Conservation (phyloP, 2,113 vertebrate genomes). For the Falco punctatus region DNA sequence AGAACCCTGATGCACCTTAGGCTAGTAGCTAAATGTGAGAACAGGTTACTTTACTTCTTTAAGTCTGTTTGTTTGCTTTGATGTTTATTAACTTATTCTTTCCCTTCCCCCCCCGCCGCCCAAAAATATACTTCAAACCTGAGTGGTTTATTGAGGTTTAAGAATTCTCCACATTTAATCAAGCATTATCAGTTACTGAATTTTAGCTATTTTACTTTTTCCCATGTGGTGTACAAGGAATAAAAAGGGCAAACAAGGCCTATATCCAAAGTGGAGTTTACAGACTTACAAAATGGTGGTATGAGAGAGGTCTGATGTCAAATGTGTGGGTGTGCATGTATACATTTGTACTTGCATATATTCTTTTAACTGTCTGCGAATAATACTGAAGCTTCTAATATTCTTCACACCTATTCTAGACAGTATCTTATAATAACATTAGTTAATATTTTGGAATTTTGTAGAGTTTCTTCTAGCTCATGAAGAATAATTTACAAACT, state of each 20-base stretch:
- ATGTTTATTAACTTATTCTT: not conserved
- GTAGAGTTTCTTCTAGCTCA: not conserved
- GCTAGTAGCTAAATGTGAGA: not conserved
- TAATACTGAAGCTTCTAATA: not conserved
- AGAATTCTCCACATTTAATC: not conserved
- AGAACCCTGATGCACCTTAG: not conserved
- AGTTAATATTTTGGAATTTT: not conserved
- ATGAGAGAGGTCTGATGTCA: not conserved
- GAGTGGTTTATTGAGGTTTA: not conserved
- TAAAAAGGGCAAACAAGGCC: not conserved
- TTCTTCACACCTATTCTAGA: not conserved
- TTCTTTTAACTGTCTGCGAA: rapidly evolving
- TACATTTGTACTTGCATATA: not conserved
- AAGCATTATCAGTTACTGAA: not conserved
- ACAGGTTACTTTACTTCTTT: not conserved
- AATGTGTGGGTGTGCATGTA: rapidly evolving
- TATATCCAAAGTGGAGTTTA: not conserved
- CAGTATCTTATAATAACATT: not conserved
- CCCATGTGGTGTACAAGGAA: not conserved
- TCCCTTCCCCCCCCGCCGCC: not conserved
- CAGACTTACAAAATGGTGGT: not conserved
- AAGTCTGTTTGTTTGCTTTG: not conserved
- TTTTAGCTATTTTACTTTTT: not conserved
- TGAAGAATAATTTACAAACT: not conserved
- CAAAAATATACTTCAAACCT: not conserved